Base-by-base conservation (phyloP, 2,888 invertebrate genomes). In the Lasiommata megera region DNA sequence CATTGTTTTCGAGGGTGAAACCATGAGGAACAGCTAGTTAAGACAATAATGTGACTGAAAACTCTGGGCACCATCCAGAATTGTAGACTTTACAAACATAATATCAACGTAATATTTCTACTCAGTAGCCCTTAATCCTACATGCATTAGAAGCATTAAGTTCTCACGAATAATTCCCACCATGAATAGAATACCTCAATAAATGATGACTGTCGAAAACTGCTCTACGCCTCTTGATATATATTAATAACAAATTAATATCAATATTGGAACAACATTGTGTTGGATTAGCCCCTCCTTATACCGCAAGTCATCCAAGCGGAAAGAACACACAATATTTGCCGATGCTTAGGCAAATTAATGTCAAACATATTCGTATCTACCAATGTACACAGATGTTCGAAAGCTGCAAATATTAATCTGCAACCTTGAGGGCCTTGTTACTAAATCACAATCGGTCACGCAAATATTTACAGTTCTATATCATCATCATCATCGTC, bases 211-310 rank as follows among this genome's bases (percentile, higher is more conserved):
- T 41, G 31, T n/a, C 41, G n/a, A 31, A 41, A 52, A 41, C 17
- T 28, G 14, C 14, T 50, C 23, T 50, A 9, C 23, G 38, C 6
- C 11, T 31, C 34, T 11, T 3, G 1, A 11, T 3, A 16, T 3
- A 31, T 31, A 40, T 31, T 41, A 52, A 41, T 7, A 41, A 40
- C 31, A 52, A 28, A 52, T 29, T 41, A 52, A 41, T 52, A 17
- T 41, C 41, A 52, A 52, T 52, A 52, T 41, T 52, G 40, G 41
- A 17, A 31, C 31, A 51, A 7, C 16, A 17, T 52, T 31, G 28
- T 52, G 29, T 41, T 12, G 17, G 31, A 51, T 51, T 18, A 18
- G 18, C 16, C 52, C 51, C 51, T 51, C 38, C 38, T 18, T n/a
- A n/a, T 38, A 28, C 14, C 6, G 16, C 23, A 51, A 51, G 38